Conservation (phyloP, 2,797 vertebrate species). For the Cheirogaleus major region DNA sequence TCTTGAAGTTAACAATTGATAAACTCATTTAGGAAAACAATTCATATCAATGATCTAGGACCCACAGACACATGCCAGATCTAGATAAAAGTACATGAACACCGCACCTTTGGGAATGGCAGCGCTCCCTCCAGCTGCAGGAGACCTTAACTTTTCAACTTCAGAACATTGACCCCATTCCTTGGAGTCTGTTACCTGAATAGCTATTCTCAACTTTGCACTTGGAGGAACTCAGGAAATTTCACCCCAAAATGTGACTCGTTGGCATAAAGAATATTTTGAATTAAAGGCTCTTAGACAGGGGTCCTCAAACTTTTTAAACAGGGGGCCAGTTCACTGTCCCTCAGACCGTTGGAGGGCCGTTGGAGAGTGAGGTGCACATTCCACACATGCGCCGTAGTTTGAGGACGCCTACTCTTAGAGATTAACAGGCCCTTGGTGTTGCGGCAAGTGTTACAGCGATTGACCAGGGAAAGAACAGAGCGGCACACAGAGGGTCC, state of each 20-base stretch:
- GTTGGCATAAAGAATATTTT: background rate
- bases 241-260: background rate
- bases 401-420: too few relatives aligned
- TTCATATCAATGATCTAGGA: background rate
- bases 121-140: background rate
- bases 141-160: background rate
- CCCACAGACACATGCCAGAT: background rate
- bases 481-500: too few relatives aligned
- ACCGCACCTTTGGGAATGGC: accelerated
- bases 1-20: background rate
- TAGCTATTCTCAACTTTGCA: background rate
- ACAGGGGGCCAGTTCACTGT: too few relatives aligned
- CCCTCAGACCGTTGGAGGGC: too few relatives aligned
- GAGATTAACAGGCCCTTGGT: too few relatives aligned
- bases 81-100: background rate
- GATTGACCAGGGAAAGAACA: too few relatives aligned
- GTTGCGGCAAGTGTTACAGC: too few relatives aligned
- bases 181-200: background rate
- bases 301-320: too few relatives aligned
- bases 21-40: background rate
- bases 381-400: too few relatives aligned
- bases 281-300: background rate
- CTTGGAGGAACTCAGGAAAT: background rate
- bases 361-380: too few relatives aligned
- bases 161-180: background rate